Base-by-base conservation (phyloP, 2,888 invertebrate species). In the Zelleria hepariella region DNA sequence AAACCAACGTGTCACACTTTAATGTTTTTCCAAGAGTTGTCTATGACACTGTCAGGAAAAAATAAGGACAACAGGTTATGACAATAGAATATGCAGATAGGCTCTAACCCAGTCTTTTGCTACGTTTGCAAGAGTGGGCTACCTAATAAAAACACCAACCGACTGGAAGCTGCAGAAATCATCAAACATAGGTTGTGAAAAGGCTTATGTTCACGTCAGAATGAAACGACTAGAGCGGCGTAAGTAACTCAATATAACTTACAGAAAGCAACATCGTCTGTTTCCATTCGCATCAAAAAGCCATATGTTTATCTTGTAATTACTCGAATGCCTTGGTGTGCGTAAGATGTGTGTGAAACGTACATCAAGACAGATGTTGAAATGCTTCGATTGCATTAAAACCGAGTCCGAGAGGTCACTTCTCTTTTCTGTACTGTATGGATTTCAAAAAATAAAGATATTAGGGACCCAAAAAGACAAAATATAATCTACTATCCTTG, bases 301-400 rank as follows among this genome's bases (percentile, higher is more conserved):
- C 83, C 85, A 84, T 76, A 79, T 84, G 85, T 84, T 84, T 82
- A 83, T 81, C 79, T 80, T 79, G 77, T 78, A 79, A 78, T 77
- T 79, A 78, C 74, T 69, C 62, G 57, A 58, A 56, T 59, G 60
- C 58, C 62, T 58, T 62, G 63, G 64, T 68, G 63, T 70, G 74
- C 71, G 74, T 73, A 74, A 67, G 68, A 64, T 71, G 73, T 81
- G 81, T 79, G 80, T 78, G 81, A 77, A 79, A 75, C n/a, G 66
- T 75, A 73, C 10, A 42, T 15, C 15, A 15, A 42, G 32, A 42
- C 32, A 4, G 15, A 42, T 15, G 15, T 2, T 42, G 32, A 42
- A 42, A 32, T 3, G 10, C 4, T n/a, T n/a, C n/a, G n/a, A n/a
- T n/a, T n/a, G n/a, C n/a, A n/a, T n/a, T n/a, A n/a, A n/a, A n/a